These are phyloP conservation scores for Cynocephalus volans DNA, from an alignment of 2,113 vertebrate species.

Conservation along the genomic window DNA sequence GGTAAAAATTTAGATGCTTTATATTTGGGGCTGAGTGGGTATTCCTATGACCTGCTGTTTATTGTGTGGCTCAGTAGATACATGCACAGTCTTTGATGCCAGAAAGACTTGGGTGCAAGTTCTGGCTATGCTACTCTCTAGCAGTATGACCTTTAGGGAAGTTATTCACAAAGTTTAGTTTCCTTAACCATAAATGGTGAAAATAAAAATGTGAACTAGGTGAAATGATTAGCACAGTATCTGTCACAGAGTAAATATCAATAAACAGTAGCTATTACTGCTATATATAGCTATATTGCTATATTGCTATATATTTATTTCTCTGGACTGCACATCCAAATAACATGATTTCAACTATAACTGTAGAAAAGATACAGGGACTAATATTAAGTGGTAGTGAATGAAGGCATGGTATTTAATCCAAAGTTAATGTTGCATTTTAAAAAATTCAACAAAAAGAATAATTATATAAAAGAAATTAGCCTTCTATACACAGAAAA, in stretches of 20 bases:
- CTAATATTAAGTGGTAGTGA: neutral
- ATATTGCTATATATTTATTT: neutral
- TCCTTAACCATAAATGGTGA: neutral
- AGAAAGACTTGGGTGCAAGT: neutral
- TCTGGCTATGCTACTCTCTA: neutral
- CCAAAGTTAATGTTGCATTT: constrained; percentile 35
- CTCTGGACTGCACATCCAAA: neutral
- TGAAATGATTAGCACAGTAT: neutral
- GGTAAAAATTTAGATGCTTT: neutral
- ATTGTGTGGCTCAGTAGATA: neutral
- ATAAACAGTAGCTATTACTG: neutral
- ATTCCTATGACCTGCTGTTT: neutral
- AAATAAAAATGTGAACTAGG: neutral
- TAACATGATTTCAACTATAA: neutral
- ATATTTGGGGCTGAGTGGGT: neutral
- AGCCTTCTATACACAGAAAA: constrained; percentile 38
- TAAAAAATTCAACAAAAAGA: neutral
- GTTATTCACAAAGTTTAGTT: neutral
- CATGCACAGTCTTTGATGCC: neutral
- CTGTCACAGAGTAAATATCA: neutral
- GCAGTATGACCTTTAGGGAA: neutral
- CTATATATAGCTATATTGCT: neutral
- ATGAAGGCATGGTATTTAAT: constrained; percentile 31
- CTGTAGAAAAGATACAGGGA: neutral
- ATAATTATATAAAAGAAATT: neutral